Conservation (phyloP, 2,888 invertebrate genomes). For the Drosophila setosimentum region DNA sequence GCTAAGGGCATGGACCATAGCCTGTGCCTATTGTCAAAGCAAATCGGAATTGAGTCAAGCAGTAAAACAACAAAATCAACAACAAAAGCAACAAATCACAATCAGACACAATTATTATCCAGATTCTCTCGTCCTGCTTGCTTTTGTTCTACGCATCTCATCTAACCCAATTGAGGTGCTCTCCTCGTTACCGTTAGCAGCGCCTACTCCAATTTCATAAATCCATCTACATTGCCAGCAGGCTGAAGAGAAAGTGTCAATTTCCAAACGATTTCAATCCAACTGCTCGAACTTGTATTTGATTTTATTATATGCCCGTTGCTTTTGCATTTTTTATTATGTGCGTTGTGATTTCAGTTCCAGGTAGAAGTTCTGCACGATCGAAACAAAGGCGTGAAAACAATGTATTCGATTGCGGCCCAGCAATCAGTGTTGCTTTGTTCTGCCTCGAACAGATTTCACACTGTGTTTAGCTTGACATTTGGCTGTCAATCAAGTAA, state of each 20-base stretch:
- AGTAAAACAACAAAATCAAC: constrained; percentile 9
- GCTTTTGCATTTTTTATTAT: constrained; percentile 17
- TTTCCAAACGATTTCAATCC: constrained; percentile 68
- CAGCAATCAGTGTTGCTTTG: constrained; percentile 74
- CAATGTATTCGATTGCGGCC: constrained; percentile 71
- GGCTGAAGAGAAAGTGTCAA: constrained; percentile 64
- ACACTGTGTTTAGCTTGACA: constrained; percentile 79
- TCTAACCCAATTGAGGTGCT: constrained; percentile 48
- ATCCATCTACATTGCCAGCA: constrained; percentile 34
- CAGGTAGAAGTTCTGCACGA: constrained; percentile 51
- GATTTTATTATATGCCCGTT: constrained; percentile 34
- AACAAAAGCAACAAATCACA: constrained; percentile 50
- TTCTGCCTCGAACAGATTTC: constrained; percentile 63
- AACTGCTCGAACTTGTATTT: constrained; percentile 55
- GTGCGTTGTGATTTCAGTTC: constrained; percentile 32
- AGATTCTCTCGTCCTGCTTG: constrained; percentile 26
- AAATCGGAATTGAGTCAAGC: constrained; percentile 42
- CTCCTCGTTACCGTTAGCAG: constrained; percentile 29
- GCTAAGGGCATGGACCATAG: constrained; percentile 16
- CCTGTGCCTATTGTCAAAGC: constrained; percentile 72
- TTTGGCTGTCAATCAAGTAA: constrained; percentile 73
- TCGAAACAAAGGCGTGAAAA: constrained; percentile 72
- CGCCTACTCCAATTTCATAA: constrained; percentile 71
- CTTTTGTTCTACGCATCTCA: constrained; percentile 10
- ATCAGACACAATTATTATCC: constrained; percentile 61